Percentiles rank a stretch among this genome's conserved stretches.
Evolutionary conservation across 2,888 invertebrate species (phyloP).

Genomic region (Drosophila cognata): DNA sequence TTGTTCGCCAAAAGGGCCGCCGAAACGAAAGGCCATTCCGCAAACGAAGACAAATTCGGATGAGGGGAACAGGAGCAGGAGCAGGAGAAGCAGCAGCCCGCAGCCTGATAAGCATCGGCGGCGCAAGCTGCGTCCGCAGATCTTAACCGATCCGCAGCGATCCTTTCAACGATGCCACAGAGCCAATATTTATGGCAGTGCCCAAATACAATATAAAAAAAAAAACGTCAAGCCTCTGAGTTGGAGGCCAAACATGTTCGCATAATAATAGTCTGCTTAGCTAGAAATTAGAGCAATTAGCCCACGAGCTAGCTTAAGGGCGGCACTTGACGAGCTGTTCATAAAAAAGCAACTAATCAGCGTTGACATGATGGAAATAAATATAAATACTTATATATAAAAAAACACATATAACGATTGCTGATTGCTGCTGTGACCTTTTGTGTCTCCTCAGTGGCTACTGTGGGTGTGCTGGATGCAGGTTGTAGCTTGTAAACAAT

Average conservation of each 20-base stretch:
- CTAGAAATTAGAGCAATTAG: conserved; percentile 79
- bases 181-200: conserved; percentile 69
- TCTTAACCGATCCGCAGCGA: conserved; percentile 47
- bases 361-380: conserved; percentile 46
- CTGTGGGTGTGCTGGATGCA: conserved; percentile 69
- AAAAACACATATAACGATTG: conserved; percentile 10
- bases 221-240: conserved; percentile 38
- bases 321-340: conserved; percentile 41
- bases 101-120: conserved; percentile 68
- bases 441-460: conserved; percentile 46
- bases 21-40: conserved; percentile 29
- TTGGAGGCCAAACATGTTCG: conserved; percentile 18
- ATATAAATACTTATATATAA: conserved; percentile 8
- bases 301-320: conserved; percentile 9
- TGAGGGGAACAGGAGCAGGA: conserved; percentile 14
- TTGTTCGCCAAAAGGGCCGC: conserved; percentile 70
- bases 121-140: conserved; percentile 65
- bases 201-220: conserved; percentile 15
- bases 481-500: conserved; percentile 74
- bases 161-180: conserved; percentile 53
- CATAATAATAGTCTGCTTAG: conserved; percentile 45
- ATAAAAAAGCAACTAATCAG: conserved; percentile 64
- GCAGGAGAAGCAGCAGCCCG: conserved; percentile 17
- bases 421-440: conserved; percentile 55
- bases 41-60: conserved; percentile 65